Evolutionary conservation across 2,797 vertebrate genomes (phyloP), one percentile per base, ranked within the genome.

Genomic region (Passerculus sandwichensis): DNA sequence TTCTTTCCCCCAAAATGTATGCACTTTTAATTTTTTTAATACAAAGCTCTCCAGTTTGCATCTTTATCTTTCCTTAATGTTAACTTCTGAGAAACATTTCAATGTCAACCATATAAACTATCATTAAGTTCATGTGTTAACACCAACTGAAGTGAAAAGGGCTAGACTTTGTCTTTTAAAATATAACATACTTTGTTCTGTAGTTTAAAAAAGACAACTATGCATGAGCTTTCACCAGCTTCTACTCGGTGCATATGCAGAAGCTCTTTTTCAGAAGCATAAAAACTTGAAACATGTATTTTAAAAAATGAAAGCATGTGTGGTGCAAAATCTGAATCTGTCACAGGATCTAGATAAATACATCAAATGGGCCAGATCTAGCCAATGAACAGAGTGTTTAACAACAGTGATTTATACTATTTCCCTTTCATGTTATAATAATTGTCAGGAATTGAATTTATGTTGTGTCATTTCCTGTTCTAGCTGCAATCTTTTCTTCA

Each of bases 391-490:
- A 86, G 92, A 81, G 70, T 79, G 83, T 78, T 85, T 94, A 92
- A 94, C 96, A 97, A 67, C 85, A 89, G 77, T 96, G 95, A 97
- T 96, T 97, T 97, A 97, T 94, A 85, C 50, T 91, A 89, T 96
- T 97, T 97, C 91, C 88, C 96, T 96, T 97, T 97, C 95, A 97
- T 96, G 96, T 96, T 97, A 94, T 87, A 97, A 96, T 97, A 96
- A 96, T 97, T 96, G 96, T 96, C 96, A 96, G 7, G 7, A 94
- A 95, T 65, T 93, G 83, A 96, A 97, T 97, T 97, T 97, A 97
- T 95, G 96, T 96, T 93, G 86, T 96, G 95, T 89, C 91, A 97
- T 97, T 97, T 97, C 96, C 96, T 97, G 95, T 94, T 97, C 80
- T 91, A 96, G 88, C 91, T 95, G 91, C 90, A 94, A 87, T 94